phyloP scores from a whole-genome alignment of 2,888 invertebrate species.

The Pheosia gnoma region DNA sequence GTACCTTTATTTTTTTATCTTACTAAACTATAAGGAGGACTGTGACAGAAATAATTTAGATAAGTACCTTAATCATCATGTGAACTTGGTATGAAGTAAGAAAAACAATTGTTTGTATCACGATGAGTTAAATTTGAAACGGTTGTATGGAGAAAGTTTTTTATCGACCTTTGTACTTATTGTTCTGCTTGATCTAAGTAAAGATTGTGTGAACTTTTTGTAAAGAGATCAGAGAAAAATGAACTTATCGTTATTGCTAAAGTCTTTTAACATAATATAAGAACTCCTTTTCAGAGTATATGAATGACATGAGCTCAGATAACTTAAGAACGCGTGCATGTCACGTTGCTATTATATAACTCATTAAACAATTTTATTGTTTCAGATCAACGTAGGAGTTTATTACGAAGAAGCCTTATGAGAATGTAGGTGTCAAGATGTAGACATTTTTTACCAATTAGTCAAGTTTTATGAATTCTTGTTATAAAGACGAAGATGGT shows the following conservation, averaged over 20 bases:
- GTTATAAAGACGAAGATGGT: slow-evolving; percentile 70
- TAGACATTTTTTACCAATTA: slow-evolving; percentile 80
- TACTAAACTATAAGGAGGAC: not conserved
- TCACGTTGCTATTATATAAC: not conserved
- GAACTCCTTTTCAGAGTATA: not conserved
- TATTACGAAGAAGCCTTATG: slow-evolving; percentile 83
- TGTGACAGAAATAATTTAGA: too few relatives aligned
- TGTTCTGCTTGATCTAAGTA: not conserved
- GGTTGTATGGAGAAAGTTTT: too few relatives aligned
- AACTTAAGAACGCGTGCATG: not conserved
- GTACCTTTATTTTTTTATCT: not conserved
- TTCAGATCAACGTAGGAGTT: slow-evolving; percentile 83
- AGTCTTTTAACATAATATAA: not conserved
- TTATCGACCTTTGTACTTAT: too few relatives aligned
- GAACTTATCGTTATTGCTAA: not conserved
- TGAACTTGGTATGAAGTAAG: too few relatives aligned
- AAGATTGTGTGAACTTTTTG: not conserved
- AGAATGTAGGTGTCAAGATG: slow-evolving; percentile 75
- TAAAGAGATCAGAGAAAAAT: too few relatives aligned
- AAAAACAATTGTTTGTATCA: too few relatives aligned
- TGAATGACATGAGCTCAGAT: not conserved
- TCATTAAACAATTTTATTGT: slow-evolving; percentile 45
- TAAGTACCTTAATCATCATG: too few relatives aligned
- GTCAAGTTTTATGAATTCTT: slow-evolving; percentile 68
- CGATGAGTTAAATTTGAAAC: too few relatives aligned